Base-by-base conservation (phyloP, 2,888 invertebrate genomes). In the Athalia rosae region DNA sequence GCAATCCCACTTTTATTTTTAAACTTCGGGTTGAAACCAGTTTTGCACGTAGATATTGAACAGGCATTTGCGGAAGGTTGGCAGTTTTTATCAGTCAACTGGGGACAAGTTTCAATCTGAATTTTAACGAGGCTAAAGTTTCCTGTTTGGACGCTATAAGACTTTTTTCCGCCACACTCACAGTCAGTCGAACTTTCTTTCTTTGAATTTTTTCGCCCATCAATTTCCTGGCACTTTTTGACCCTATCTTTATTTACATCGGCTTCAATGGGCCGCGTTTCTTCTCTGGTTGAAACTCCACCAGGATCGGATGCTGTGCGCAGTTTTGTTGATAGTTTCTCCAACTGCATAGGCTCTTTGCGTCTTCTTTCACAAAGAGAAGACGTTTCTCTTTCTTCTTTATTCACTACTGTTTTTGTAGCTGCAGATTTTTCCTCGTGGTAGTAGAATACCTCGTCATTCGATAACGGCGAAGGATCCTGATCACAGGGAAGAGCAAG, bases 401-500 rank as follows among this genome's bases (percentile, higher is more conserved):
- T 15, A 9, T 66, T 50, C 3, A 3, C 4, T 3, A n/a, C 1
- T 15, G 13, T 50, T 41, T 41, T 13, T 11, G 13, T 8, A 4
- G 43, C 41, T 3, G 69, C 76, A 15, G 76, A 76, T 74, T 84
- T 85, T 47, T 86, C 85, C 53, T 87, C 85, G 64, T 83, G 83
- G 61, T 85, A 84, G 79, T 87, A 86, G 78, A 86, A 84, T 61
- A 84, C 84, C 79, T 86, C 86, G 63, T 87, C 86, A 77, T 84
- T 84, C 45, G 85, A 87, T 43, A 83, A 82, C 1, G 84, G 85
- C 45, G 85, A 85, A 77, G 85, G 83, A 71, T 88, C 86, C 80
- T 86, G 85, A 78, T 88, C 87, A 83, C 87, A 87, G 83, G 85
- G 84, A 82, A 85, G 84, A 78, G 83, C 47, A 13, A 53, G 80